Conservation (phyloP, 2,797 vertebrate species). For the Yasuhikotakia modesta region DNA sequence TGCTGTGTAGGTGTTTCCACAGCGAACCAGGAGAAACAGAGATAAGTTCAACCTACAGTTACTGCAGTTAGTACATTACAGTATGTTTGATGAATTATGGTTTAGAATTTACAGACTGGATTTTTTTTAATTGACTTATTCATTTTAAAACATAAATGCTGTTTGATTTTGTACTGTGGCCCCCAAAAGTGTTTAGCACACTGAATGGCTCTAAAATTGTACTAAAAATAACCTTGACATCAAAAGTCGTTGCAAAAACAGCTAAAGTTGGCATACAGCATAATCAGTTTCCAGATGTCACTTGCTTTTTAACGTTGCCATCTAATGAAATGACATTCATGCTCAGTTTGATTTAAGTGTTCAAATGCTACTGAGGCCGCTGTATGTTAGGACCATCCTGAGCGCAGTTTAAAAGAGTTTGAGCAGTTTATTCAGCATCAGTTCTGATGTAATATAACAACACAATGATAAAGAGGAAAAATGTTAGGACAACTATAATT, state of each 20-base stretch:
- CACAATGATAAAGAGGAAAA: neutral
- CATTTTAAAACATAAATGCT: neutral
- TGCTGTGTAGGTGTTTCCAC: constrained; percentile 28
- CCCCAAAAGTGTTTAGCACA: neutral
- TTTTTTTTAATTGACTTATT: neutral
- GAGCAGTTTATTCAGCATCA: neutral
- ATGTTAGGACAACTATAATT: constrained; percentile 25
- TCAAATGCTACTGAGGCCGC: no score
- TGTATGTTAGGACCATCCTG: neutral
- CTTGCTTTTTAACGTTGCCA: no score
- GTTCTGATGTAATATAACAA: constrained; percentile 5
- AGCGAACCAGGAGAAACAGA: neutral
- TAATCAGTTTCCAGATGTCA: no score
- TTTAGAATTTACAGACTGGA: neutral
- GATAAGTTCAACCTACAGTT: no score
- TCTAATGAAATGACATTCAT: no score
- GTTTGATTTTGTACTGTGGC: neutral
- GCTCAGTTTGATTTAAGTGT: no score
- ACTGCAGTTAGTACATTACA: no score
- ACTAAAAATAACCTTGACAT: neutral
- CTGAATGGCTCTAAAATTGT: neutral
- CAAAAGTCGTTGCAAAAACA: neutral
- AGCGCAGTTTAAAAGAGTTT: neutral
- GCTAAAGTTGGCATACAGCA: neutral
- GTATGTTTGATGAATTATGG: neutral